Evolutionary conservation across 2,113 vertebrate genomes (phyloP).

Genomic region (Naja naja): DNA sequence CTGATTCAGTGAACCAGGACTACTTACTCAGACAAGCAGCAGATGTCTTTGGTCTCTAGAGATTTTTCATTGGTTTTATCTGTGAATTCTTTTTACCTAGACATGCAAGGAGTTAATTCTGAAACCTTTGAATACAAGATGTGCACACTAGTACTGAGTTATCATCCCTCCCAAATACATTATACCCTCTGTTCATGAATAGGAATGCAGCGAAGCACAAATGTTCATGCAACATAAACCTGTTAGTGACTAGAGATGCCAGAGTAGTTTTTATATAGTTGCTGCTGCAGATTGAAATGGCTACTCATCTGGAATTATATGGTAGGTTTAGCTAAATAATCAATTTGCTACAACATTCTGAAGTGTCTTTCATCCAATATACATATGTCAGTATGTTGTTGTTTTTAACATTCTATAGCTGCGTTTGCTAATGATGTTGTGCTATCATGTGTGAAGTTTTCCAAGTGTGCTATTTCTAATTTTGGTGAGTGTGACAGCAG

Average conservation of each 20-base stretch:
- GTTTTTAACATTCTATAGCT: not conserved
- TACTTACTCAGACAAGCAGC: not conserved
- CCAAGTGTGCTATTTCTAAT: not conserved
- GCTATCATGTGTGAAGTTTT: conserved; percentile 5
- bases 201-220: not conserved
- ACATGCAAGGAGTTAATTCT: not conserved
- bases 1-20: not conserved
- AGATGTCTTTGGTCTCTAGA: not conserved
- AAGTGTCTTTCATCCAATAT: not conserved
- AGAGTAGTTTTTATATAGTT: not conserved
- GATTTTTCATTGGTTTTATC: not conserved
- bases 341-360: conserved; percentile 3
- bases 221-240: not conserved
- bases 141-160: not conserved
- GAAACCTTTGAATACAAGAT: not conserved
- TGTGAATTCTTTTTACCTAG: not conserved
- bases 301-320: not conserved
- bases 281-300: conserved; percentile 7
- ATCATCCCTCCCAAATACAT: not conserved
- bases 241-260: not conserved
- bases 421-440: not conserved
- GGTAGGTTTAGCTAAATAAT: not conserved
- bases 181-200: not conserved
- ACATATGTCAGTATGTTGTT: not conserved
- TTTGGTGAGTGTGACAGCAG: not conserved